Conservation (phyloP, 2,888 invertebrate genomes). For the Diarsia dahlii region DNA sequence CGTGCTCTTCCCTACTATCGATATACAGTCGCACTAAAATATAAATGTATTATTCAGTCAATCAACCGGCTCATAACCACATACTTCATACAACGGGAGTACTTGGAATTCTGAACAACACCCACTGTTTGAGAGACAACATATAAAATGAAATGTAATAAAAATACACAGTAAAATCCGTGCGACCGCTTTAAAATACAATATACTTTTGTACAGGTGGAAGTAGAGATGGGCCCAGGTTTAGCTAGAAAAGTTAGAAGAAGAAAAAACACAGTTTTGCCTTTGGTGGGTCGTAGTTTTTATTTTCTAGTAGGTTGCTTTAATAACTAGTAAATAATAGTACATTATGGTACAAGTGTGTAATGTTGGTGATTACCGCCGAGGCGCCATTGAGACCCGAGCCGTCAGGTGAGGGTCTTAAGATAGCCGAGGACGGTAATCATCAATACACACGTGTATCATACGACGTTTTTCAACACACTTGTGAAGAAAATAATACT, state of each 20-base stretch:
- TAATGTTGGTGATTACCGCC: too few relatives aligned
- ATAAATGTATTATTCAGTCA: constrained; percentile 64
- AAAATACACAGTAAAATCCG: constrained; percentile 72
- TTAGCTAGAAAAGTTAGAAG: neutral
- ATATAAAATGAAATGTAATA: constrained; percentile 70
- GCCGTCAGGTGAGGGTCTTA: too few relatives aligned
- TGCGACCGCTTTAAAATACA: constrained; percentile 43
- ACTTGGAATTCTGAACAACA: constrained; percentile 60
- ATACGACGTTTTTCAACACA: too few relatives aligned
- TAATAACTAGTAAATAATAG: too few relatives aligned
- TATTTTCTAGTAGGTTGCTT: too few relatives aligned
- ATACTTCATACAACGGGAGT: constrained; percentile 51
- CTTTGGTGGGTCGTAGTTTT: too few relatives aligned
- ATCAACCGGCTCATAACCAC: constrained; percentile 61
- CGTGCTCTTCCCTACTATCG: constrained; percentile 3
- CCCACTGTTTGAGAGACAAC: constrained; percentile 61
- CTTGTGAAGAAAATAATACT: too few relatives aligned
- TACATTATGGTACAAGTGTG: too few relatives aligned
- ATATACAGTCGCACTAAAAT: constrained; percentile 49
- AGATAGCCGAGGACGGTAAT: too few relatives aligned
- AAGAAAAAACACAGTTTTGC: too few relatives aligned
- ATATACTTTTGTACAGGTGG: constrained; percentile 34
- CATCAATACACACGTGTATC: too few relatives aligned
- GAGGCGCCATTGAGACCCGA: too few relatives aligned
- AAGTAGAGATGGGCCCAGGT: constrained; percentile 50